phyloP scores from a whole-genome alignment of 2,113 vertebrate species.

The Mirza zaza region DNA sequence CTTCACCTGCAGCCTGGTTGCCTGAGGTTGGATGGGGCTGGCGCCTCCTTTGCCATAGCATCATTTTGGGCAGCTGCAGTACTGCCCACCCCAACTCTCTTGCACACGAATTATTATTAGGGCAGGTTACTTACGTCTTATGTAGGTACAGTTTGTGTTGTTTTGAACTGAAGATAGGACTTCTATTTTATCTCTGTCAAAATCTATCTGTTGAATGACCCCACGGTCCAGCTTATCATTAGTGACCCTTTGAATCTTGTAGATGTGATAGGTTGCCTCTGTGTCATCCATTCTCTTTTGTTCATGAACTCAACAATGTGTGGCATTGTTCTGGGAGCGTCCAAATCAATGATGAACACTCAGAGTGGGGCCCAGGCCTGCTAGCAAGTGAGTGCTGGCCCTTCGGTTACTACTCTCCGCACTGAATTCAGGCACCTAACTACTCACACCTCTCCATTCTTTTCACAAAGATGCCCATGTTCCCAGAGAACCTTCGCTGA shows the following conservation, averaged over 20 bases:
- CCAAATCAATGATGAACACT: not conserved
- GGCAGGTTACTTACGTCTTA: not conserved
- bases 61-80: not conserved
- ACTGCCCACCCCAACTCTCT: not conserved
- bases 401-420: not conserved
- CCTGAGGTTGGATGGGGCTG: not conserved
- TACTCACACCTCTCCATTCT: not conserved
- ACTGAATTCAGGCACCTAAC: not conserved
- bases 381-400: not conserved
- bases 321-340: not conserved
- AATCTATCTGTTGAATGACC: not conserved
- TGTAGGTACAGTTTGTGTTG: not conserved
- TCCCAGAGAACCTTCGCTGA: not conserved
- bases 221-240: not conserved
- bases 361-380: not conserved
- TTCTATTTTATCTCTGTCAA: not conserved
- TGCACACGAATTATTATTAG: not conserved
- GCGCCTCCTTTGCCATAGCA: not conserved
- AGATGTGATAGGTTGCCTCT: not conserved
- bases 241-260: not conserved
- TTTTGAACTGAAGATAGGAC: not conserved
- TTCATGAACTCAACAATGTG: not conserved
- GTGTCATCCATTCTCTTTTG: not conserved
- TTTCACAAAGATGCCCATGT: not conserved
- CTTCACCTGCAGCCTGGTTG: not conserved